These are phyloP conservation scores for Scelioninae gen. 2 DNA, from an alignment of 2,888 invertebrate genomes.

Conservation along the genomic window DNA sequence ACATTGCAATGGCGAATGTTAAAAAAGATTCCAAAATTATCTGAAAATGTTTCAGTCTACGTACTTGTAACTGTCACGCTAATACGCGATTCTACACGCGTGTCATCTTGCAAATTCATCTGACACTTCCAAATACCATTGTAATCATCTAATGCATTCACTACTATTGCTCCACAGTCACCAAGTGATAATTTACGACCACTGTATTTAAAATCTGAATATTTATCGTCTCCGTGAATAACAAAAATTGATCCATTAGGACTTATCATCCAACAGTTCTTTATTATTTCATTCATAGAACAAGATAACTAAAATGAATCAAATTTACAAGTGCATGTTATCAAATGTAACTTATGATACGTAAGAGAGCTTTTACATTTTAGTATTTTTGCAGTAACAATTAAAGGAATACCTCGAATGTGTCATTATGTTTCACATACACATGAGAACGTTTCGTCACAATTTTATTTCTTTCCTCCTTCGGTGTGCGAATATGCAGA, in stretches of 20 bases:
- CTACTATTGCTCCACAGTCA: conserved; percentile 65
- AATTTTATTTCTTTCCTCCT: conserved; percentile 5
- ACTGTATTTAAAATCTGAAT: conserved; percentile 60
- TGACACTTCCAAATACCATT: conserved; percentile 68
- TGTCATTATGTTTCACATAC: conserved; percentile 10
- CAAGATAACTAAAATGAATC: conserved; percentile 65
- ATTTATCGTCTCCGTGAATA: conserved; percentile 46
- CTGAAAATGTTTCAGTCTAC: not conserved
- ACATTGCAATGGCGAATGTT: too few species aligned
- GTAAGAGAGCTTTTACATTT: not conserved
- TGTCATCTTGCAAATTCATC: conserved; percentile 62
- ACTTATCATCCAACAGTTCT: conserved; percentile 70
- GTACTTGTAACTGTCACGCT: conserved; percentile 47
- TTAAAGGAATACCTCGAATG: conserved; percentile 39
- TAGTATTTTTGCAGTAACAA: not conserved
- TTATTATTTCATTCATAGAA: conserved; percentile 58
- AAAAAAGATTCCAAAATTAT: too few species aligned
- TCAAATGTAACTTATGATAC: too few species aligned
- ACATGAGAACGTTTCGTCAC: not conserved
- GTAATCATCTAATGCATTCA: conserved; percentile 61
- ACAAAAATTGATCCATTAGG: conserved; percentile 67
- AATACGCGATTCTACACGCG: conserved; percentile 60
- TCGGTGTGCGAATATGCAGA: conserved; percentile 13
- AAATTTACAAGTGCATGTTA: not conserved
- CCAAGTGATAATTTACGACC: conserved; percentile 67